Evolutionary conservation across 1,140 invertebrate genomes (phyloP), one percentile per base, ranked within the genome.

Genomic region (Trichonephila inaurata): DNA sequence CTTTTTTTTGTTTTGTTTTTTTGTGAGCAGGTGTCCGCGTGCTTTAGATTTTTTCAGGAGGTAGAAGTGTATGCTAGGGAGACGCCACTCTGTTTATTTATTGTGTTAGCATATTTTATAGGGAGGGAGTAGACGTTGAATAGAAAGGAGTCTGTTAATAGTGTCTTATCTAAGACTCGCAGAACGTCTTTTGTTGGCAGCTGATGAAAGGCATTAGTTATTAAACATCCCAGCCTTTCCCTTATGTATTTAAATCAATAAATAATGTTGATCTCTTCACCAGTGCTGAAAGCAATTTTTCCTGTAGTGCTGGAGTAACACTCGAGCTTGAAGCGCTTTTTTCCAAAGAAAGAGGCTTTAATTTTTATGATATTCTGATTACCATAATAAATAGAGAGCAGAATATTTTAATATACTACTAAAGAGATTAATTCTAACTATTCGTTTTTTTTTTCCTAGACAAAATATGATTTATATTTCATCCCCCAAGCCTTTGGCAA

Each of bases 71-170:
- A 12, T 85, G 44, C 72, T 19, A 19, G n/a, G 51, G 6, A 24
- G 51, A 85, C 12, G 82, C 8, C 40, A 61, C 24, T 83, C 24
- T 62, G 44, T 81, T 60, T 91, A 91, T 91, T 91, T 81, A 82
- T 82, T 24, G 69, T 40, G 60, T 60, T n/a, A 61, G 89, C 69
- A 82, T 91, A 82, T 91, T 85, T 85, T 60, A 85, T 60, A 60
- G 44, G 19, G 64, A 89, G 21, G 40, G 14, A 44, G 69, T 6
- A 8, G 77, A 21, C 18, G 69, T 7, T 72, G 72, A 61, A 61
- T 40, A 61, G 40, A 16, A 2, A 24, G 77, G 24, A 24, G 10
- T 40, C 12, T 18, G 24, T 60, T 91, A 91, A 91, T 91, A 51
- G 66, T 12, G 28, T 33, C 72, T 91, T 82, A 91, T 91, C 89